phyloP scores from a whole-genome alignment of 2,797 vertebrate species.

The Leuciscus waleckii region DNA sequence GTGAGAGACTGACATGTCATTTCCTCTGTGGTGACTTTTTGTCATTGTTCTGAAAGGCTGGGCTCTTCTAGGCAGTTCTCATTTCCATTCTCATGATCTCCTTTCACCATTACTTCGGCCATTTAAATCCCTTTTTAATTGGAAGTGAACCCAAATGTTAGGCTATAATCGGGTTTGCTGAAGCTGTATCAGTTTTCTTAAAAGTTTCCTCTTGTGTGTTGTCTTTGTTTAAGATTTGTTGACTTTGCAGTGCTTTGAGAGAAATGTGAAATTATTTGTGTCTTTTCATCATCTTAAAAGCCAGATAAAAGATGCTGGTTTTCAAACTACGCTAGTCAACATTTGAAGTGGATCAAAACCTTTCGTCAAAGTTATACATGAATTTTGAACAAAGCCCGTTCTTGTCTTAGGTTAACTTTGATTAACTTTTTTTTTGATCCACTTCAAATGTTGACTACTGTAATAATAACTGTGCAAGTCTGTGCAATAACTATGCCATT shows the following conservation, averaged over 20 bases:
- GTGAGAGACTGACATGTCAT: background rate
- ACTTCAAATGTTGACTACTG: too few relatives aligned
- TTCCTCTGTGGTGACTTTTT: conserved; percentile 24
- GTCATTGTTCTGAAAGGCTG: conserved; percentile 34
- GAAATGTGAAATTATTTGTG: background rate
- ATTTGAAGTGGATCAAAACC: too few relatives aligned
- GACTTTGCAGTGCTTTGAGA: background rate
- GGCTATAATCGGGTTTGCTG: background rate
- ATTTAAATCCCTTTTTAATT: conserved; percentile 27
- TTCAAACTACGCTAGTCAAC: background rate
- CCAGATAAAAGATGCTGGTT: background rate
- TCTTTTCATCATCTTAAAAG: conserved; percentile 6
- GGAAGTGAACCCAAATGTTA: conserved; percentile 7
- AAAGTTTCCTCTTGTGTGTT: conserved; percentile 13
- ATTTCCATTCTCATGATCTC: conserved; percentile 3
- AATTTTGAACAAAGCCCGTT: too few relatives aligned
- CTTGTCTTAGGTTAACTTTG: too few relatives aligned
- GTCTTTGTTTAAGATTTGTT: background rate
- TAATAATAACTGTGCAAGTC: background rate
- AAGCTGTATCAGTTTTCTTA: background rate
- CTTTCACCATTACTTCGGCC: background rate
- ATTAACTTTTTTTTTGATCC: too few relatives aligned
- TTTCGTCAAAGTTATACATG: too few relatives aligned
- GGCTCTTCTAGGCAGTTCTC: background rate
- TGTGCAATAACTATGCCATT: background rate